A percentile compares a stretch with the other conserved stretches of the same genome.
Evolutionary conservation across 2,888 invertebrate species (phyloP).

Genomic region (Epicampocera succincta): DNA sequence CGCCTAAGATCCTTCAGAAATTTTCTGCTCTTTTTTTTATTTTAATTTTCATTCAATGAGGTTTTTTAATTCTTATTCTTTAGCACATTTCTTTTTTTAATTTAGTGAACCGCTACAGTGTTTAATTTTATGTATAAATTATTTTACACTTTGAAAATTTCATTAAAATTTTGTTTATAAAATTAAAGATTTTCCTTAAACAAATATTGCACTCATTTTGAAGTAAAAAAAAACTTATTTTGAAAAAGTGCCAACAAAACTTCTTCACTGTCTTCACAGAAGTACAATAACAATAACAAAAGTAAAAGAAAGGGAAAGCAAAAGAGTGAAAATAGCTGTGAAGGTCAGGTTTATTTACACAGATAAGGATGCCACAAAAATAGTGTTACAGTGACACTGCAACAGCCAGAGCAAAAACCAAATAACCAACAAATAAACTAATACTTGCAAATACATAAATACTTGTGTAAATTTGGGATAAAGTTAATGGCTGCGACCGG

Average conservation of each 20-base stretch:
- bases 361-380: constrained; percentile 29
- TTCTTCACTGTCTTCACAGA: neutral
- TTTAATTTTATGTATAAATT: too few species aligned
- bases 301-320: neutral
- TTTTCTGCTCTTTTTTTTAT: too few species aligned
- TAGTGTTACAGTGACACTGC: constrained; percentile 14
- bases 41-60: too few species aligned
- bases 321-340: constrained; percentile 30
- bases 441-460: constrained; percentile 27
- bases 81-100: too few species aligned
- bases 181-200: constrained; percentile 14
- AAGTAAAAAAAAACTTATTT: neutral
- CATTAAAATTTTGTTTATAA: neutral
- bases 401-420: constrained; percentile 26
- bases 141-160: too few species aligned
- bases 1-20: too few species aligned
- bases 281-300: constrained; percentile 23
- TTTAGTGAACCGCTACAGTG: too few species aligned
- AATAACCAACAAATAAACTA: constrained; percentile 4
- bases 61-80: too few species aligned
- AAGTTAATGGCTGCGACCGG: constrained; percentile 19
- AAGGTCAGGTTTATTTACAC: constrained; percentile 57
- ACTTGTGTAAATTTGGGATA: constrained; percentile 35
- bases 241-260: constrained; percentile 54
- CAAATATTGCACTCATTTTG: neutral